phyloP scores from a whole-genome alignment of 2,888 invertebrate species.

The Hecatera dysodea region DNA sequence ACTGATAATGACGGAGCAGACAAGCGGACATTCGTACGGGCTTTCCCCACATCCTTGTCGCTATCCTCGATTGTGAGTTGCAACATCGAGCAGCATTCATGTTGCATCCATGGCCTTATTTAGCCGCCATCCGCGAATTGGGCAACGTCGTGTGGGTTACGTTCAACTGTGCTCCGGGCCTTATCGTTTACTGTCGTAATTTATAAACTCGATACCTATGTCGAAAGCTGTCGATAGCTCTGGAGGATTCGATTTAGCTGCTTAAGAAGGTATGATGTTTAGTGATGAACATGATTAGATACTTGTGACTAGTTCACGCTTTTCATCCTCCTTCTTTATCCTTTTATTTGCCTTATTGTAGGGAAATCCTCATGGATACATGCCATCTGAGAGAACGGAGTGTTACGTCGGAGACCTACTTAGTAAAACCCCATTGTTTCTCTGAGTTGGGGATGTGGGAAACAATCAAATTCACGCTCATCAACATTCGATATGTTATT shows the following conservation, averaged over 20 bases:
- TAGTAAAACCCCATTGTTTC: too few relatives aligned
- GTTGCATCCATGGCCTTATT: slow-evolving; percentile 65
- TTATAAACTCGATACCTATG: slow-evolving; percentile 32
- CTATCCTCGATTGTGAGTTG: slow-evolving; percentile 72
- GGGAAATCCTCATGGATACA: too few relatives aligned
- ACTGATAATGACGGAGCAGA: slow-evolving; percentile 47
- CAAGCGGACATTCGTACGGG: slow-evolving; percentile 58
- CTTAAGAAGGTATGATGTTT: background rate
- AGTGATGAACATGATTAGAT: background rate
- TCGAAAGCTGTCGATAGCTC: slow-evolving; percentile 15
- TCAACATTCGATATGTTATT: too few relatives aligned
- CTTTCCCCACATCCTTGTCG: slow-evolving; percentile 76
- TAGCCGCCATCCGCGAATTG: slow-evolving; percentile 70
- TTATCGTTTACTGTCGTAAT: slow-evolving; percentile 34
- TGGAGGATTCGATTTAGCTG: background rate
- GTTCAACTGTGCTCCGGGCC: slow-evolving; percentile 43
- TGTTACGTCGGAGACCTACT: too few relatives aligned
- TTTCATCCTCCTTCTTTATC: background rate
- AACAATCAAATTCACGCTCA: too few relatives aligned
- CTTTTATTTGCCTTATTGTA: too few relatives aligned
- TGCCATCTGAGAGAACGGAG: too few relatives aligned
- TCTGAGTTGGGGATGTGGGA: too few relatives aligned
- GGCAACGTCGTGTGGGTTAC: slow-evolving; percentile 60
- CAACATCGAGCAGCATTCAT: slow-evolving; percentile 61
- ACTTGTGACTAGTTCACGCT: background rate